Percentiles rank a stretch among this genome's conserved stretches.
These are phyloP conservation scores for Heliothis virescens DNA, from an alignment of 1,140 invertebrate genomes.

Conservation along the genomic window DNA sequence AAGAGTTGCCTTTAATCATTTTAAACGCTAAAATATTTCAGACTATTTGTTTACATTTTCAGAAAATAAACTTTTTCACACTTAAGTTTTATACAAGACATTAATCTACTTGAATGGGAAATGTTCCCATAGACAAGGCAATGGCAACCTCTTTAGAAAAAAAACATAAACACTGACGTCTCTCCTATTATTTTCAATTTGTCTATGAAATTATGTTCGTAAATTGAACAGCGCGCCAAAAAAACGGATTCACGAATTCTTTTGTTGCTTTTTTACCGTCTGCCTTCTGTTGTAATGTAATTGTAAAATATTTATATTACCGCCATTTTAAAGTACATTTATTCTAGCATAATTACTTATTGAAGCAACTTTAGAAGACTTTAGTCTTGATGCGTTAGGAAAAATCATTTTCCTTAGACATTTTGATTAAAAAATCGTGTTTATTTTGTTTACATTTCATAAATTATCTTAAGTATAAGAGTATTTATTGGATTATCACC, in stretches of 20 bases:
- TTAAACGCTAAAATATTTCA: no score
- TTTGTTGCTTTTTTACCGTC: conserved; percentile 19
- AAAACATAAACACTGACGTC: conserved; percentile 18
- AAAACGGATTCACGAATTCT: conserved; percentile 4
- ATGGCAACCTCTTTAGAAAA: conserved; percentile 5
- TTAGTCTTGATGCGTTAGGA: no score
- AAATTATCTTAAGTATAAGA: no score
- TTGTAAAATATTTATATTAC: conserved; percentile 15
- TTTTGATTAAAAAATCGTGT: no score
- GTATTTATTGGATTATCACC: no score
- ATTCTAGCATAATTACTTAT: background rate
- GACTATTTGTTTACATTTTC: no score
- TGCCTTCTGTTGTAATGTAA: background rate
- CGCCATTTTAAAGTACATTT: background rate
- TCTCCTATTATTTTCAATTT: conserved; percentile 20
- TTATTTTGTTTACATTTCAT: no score
- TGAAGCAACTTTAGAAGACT: no score
- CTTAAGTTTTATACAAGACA: no score
- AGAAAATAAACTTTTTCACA: background rate
- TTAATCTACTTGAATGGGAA: no score
- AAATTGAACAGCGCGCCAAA: conserved; percentile 18
- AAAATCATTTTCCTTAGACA: no score
- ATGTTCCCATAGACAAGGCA: background rate
- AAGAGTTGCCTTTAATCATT: no score
- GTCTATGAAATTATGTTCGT: conserved; percentile 29